Conservation (phyloP, 2,113 vertebrate genomes). For the Eira barbara region DNA sequence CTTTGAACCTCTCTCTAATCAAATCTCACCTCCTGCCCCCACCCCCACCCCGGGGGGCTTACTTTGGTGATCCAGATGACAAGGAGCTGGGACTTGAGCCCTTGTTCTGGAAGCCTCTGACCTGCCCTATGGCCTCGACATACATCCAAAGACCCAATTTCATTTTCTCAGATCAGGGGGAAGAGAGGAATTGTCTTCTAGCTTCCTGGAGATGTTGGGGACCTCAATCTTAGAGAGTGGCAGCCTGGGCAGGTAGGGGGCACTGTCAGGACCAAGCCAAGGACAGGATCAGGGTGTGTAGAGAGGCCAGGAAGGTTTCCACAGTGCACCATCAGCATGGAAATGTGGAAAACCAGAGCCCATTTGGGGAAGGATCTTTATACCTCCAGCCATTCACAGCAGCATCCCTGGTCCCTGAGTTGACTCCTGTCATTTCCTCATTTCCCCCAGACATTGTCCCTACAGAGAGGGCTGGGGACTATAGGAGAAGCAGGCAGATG, state of each 20-base stretch:
- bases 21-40: background rate
- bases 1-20: background rate
- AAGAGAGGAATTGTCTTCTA: background rate
- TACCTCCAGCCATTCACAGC: background rate
- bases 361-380: background rate
- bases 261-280: background rate
- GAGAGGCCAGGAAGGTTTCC: background rate
- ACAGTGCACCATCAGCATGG: rapidly evolving
- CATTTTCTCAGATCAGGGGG: background rate
- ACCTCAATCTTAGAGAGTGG: background rate
- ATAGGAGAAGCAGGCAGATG: background rate
- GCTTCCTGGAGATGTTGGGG: background rate
- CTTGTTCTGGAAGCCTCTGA: background rate
- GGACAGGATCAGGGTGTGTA: background rate
- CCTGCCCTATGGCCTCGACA: background rate
- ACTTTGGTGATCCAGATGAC: background rate
- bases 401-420: background rate
- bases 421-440: background rate
- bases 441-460: background rate
- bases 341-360: background rate
- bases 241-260: rapidly evolving
- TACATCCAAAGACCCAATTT: background rate
- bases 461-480: background rate
- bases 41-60: background rate
- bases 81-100: too few species aligned